Evolutionary conservation across 2,888 invertebrate species (phyloP), one percentile per base, ranked within the genome.

Genomic region (Drosophila percnosoma): DNA sequence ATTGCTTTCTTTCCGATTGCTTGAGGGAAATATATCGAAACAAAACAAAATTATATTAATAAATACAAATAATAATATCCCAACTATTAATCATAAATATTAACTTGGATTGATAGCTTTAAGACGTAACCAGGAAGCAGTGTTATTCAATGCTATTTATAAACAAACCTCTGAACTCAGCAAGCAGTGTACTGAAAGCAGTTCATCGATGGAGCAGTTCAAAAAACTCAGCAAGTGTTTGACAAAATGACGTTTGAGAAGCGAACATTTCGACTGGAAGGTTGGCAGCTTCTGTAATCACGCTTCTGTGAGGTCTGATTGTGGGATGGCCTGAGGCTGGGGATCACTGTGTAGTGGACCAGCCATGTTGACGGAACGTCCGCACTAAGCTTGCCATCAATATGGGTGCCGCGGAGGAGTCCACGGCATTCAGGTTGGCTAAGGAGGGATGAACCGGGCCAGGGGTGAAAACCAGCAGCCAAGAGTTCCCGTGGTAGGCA

Each of bases 381-480:
- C 97, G 95, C 96, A 95, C 97, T 98, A 98, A 98, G 98, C 97
- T 96, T 94, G 96, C 97, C 97, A 97, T 98, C 97, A 96, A 98
- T 97, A 98, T 98, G 98, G 98, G 95, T 94, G 94, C 94, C 95
- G 95, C 93, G 95, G 96, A 96, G 98, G 97, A 98, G 95, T 96
- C 95, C 93, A 92, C 94, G 95, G 94, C 93, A 94, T 94, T 96
- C 97, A 97, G 97, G 98, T 98, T 97, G 95, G 95, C 96, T 97
- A 98, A 98, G 96, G 98, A 98, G 97, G 96, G 97, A 97, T 96
- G 98, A 94, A 98, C 95, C 97, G 98, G 98, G 98, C 97, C 97
- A 98, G 98, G 96, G 97, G 97, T 97, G 98, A 96, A 97, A 98
- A 97, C 96, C 97, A 98, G 98, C 98, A 98, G 98, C 97, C 98